Conservation (phyloP, 2,888 invertebrate species). For the Taphrorychus bicolor region DNA sequence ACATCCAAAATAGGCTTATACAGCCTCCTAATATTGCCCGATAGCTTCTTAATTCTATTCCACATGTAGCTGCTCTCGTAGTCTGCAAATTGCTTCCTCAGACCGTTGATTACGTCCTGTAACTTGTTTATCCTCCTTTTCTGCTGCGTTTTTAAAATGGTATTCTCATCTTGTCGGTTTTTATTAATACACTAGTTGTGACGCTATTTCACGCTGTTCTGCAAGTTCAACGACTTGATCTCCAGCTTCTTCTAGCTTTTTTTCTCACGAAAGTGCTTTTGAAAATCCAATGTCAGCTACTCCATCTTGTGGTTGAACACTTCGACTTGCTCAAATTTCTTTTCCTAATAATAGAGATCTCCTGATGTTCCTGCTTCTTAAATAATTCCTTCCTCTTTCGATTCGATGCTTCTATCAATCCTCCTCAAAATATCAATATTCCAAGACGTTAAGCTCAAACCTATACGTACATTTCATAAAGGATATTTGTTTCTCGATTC, state of each 20-base stretch:
- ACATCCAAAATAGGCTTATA: constrained; percentile 72
- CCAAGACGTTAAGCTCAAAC: constrained; percentile 76
- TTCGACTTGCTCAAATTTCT: constrained; percentile 65
- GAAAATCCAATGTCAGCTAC: constrained; percentile 67
- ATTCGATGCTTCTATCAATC: constrained; percentile 68
- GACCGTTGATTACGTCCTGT: constrained; percentile 72
- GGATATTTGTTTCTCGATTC: constrained; percentile 81
- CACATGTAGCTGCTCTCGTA: constrained; percentile 71
- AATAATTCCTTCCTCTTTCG: constrained; percentile 76
- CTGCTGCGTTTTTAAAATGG: constrained; percentile 79
- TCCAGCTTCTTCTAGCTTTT: constrained; percentile 81
- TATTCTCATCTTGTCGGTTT: constrained; percentile 87
- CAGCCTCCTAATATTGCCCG: constrained; percentile 70
- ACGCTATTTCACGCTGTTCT: constrained; percentile 89
- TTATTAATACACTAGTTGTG: constrained; percentile 89
- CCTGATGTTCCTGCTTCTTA: constrained; percentile 70
- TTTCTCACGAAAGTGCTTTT: constrained; percentile 63
- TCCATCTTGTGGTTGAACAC: constrained; percentile 67
- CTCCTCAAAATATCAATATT: constrained; percentile 72
- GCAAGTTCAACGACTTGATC: constrained; percentile 78
- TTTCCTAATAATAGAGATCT: constrained; percentile 68
- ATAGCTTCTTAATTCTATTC: constrained; percentile 71
- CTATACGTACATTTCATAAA: constrained; percentile 78
- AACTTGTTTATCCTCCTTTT: constrained; percentile 79
- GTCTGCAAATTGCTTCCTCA: constrained; percentile 71